Conservation (phyloP, 2,113 vertebrate species). For the Corythornis cristatus region DNA sequence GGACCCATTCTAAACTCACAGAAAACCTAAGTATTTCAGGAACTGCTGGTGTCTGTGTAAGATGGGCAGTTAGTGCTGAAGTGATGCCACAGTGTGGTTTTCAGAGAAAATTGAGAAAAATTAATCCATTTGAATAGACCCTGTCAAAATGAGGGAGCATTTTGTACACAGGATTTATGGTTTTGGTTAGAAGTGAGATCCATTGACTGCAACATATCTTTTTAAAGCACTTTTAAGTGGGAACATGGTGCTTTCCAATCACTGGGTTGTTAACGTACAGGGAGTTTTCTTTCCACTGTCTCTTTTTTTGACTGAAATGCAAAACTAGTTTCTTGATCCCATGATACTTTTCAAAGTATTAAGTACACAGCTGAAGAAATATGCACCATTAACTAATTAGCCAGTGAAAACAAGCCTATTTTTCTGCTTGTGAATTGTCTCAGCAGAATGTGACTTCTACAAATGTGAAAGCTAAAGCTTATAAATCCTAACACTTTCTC, state of each 20-base stretch:
- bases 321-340: background rate
- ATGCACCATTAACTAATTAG: background rate
- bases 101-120: slow-evolving; percentile 30
- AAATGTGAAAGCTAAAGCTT: background rate
- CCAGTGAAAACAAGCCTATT: background rate
- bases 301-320: background rate
- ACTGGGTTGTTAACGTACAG: background rate
- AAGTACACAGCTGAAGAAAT: slow-evolving; percentile 14
- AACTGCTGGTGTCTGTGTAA: background rate
- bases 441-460: background rate
- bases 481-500: background rate
- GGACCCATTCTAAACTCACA: slow-evolving; percentile 9
- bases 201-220: background rate
- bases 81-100: background rate
- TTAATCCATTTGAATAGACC: background rate
- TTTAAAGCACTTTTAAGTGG: background rate
- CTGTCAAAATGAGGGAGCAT: background rate
- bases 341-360: background rate
- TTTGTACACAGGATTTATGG: slow-evolving; percentile 1
- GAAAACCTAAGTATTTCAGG: slow-evolving; percentile 52
- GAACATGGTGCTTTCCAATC: background rate
- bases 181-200: background rate
- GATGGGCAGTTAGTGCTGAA: background rate
- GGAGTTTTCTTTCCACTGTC: background rate
- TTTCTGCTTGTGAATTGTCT: background rate